Percentiles rank a stretch among this genome's conserved stretches.
phyloP scores from a whole-genome alignment of 2,113 vertebrate species.

The Rhegmatorhina hoffmannsi region DNA sequence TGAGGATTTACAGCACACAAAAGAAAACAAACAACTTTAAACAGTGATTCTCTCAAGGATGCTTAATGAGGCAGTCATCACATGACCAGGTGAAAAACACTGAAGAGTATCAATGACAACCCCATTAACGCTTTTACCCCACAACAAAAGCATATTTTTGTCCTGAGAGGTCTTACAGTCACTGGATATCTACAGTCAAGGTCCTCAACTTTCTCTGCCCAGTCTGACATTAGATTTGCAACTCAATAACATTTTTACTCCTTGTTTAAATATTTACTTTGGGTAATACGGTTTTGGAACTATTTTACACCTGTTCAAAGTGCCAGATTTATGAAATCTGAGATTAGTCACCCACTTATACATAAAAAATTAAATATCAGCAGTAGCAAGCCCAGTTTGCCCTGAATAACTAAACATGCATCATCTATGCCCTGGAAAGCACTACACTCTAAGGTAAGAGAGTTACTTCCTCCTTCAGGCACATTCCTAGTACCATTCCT shows the following conservation, averaged over 20 bases:
- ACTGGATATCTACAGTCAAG: background rate
- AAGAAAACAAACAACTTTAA: conserved; percentile 65
- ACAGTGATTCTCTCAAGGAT: conserved; percentile 18
- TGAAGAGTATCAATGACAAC: background rate
- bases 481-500: background rate
- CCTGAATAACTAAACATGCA: background rate
- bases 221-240: background rate
- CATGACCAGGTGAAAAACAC: conserved; percentile 4
- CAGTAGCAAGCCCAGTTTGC: background rate
- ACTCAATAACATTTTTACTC: background rate
- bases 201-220: background rate
- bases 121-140: background rate
- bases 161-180: conserved; percentile 6
- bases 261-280: conserved; percentile 41
- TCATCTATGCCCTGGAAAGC: background rate
- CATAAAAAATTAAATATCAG: background rate
- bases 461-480: background rate
- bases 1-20: conserved; percentile 42
- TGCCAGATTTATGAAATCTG: background rate
- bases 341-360: background rate
- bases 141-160: background rate
- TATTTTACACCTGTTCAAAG: background rate
- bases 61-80: conserved; percentile 41
- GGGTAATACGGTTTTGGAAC: conserved; percentile 6
- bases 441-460: background rate